Base-by-base conservation (phyloP, 2,797 vertebrate genomes). In the Ptychadena robeensis region DNA sequence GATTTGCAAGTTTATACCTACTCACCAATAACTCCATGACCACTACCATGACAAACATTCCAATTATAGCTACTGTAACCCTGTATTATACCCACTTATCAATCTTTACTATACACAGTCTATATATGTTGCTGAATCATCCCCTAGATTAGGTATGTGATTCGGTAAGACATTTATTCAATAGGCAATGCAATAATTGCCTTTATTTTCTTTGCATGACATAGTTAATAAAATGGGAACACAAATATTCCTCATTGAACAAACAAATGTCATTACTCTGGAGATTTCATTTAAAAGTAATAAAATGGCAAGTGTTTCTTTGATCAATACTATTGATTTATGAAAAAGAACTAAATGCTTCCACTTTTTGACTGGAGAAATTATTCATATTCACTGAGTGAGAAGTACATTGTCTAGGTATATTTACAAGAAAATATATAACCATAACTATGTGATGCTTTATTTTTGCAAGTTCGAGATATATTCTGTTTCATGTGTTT, bases 201-300 rank as follows among this genome's bases (percentile, higher is more conserved):
- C 44, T 15, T 22, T 35, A 59, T 61, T 74, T 74, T 37, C 25
- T 61, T 53, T 34, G 27, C 53, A 61, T 61, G 59, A 30, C 25
- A 63, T 27, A 64, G 30, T 15, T 9, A 53, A 73, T 31, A 80
- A 75, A 64, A 75, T 63, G n/a, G 25, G 35, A 6, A 31, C 18
- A 81, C 18, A 15, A 11, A 53, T 37, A 73, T 81, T 73, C 70
- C 30, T 81, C 70, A 81, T 81, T 76, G 75, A 72, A 59, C 68
- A 82, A 82, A 75, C 72, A 83, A 72, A 83, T 79, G 82, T 79
- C 74, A 83, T 70, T 70, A 76, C 44, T 70, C 64, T 70, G 64
- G 81, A 76, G 81, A 82, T 72, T 83, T 83, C 37, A 72, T 83
- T 79, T 83, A 71, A 35, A 82, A 82, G 77, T 63, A 77, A 82